Conservation (phyloP, 2,888 invertebrate genomes). For the Drosophila koepferae region DNA sequence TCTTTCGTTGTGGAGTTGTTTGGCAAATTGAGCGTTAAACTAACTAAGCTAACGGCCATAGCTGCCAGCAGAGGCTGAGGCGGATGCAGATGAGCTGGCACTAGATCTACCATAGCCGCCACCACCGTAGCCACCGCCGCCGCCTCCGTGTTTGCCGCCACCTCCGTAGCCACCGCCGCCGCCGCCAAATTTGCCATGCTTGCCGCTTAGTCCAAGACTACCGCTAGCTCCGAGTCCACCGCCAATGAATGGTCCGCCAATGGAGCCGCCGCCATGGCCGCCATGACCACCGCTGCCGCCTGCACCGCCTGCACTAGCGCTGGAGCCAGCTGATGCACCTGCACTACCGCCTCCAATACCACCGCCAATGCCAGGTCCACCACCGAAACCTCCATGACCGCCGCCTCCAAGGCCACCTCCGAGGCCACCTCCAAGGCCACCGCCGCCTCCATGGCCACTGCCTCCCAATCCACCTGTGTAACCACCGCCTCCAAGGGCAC, state of each 20-base stretch:
- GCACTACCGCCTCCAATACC: slow-evolving; percentile 1
- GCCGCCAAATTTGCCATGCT: slow-evolving; percentile 10
- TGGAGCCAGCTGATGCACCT: slow-evolving; percentile 5
- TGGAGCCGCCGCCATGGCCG: slow-evolving; percentile 4
- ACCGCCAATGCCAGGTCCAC: slow-evolving; percentile 3
- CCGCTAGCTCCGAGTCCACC: slow-evolving; percentile 14
- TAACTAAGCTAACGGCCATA: slow-evolving; percentile 36
- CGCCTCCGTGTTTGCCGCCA: slow-evolving; percentile 34
- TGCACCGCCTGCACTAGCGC: neutral
- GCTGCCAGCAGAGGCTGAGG: slow-evolving; percentile 39
- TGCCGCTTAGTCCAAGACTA: slow-evolving; percentile 6
- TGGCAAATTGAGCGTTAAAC: neutral
- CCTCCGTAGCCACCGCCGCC: slow-evolving; percentile 31
- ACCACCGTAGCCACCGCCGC: slow-evolving; percentile 42
- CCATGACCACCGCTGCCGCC: slow-evolving; percentile 2
- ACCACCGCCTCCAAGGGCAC: slow-evolving; percentile 4
- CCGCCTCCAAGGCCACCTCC: neutral
- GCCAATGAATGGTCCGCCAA: slow-evolving; percentile 10
- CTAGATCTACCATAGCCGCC: slow-evolving; percentile 43
- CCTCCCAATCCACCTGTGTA: neutral
- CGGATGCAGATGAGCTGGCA: slow-evolving; percentile 51
- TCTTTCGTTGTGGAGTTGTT: slow-evolving; percentile 25
- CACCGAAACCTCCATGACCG: neutral
- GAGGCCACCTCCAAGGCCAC: neutral
- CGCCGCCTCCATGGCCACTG: neutral